Conservation (phyloP, 2,113 vertebrate genomes). For the Capreolus pygargus region DNA sequence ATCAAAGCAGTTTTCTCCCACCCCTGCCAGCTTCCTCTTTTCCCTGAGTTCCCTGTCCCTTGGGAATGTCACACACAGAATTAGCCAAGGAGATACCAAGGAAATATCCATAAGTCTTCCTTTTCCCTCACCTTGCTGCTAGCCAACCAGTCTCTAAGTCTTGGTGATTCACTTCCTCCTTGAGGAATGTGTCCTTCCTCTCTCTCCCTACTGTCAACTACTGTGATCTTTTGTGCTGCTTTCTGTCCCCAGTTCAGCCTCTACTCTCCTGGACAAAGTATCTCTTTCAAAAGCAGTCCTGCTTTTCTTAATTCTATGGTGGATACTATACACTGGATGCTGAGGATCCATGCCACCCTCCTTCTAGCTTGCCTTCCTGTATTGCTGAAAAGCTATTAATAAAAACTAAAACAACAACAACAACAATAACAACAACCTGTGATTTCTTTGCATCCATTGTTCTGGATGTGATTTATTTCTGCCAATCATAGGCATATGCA, state of each 20-base stretch:
- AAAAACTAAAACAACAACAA: neutral
- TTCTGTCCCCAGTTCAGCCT: neutral
- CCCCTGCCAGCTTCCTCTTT: neutral
- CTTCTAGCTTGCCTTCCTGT: neutral
- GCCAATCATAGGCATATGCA: neutral
- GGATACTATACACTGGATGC: neutral
- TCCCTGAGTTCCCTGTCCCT: neutral
- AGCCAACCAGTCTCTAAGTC: neutral
- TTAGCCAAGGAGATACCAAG: neutral
- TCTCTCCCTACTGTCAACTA: neutral
- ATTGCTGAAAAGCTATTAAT: conserved; percentile 16
- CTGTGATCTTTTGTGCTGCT: neutral
- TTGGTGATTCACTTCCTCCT: neutral
- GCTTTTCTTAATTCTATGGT: neutral
- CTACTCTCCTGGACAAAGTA: conserved; percentile 14
- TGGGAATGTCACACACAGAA: neutral
- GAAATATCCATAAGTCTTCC: neutral
- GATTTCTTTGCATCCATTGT: neutral
- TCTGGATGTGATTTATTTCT: conserved; percentile 1
- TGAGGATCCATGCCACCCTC: neutral
- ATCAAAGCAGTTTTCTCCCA: neutral
- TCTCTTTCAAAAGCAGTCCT: conserved; percentile 26
- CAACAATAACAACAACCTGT: neutral
- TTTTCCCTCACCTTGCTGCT: neutral
- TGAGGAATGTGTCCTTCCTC: neutral